Base-by-base conservation (phyloP, 1,140 invertebrate species). In the Portunus trituberculatus region DNA sequence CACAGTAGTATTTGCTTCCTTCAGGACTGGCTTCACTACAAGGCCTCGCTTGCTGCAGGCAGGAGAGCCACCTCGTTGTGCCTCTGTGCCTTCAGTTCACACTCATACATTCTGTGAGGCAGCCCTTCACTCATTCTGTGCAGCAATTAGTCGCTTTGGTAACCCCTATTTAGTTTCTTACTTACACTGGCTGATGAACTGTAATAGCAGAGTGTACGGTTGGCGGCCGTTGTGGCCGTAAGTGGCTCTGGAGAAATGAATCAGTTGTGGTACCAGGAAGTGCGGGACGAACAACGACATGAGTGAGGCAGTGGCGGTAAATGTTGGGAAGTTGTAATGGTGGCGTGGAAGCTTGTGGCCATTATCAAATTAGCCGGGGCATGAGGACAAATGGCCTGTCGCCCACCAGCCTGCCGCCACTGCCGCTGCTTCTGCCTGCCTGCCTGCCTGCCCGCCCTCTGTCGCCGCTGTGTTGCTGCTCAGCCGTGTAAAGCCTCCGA, bases 311-410 rank as follows among this genome's bases (percentile, higher is more conserved):
- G 46, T 16, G 46, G 89, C 89, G 29, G 48, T 91, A 91, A 59
- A 48, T 8, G 89, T 29, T n/a, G 46, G 89, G 29, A 32, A 59
- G 89, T n/a, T 28, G 89, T 91, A 59, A 91, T 67, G 90, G 52
- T 76, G 10, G 90, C 90, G 46, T 59, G 46, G 59, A 91, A 91
- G 89, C 29, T 91, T 28, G 10, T 25, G 52, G 14, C 90, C 52
- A 91, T 91, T 91, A 91, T 76, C 90, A 91, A 91, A 91, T 91
- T 91, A 91, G 52, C 59, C 28, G 29, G 31, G 25, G 90, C 90
- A 76, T 76, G 52, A 91, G 90, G 90, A 91, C 90, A 76, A 76
- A 76, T 76, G 28, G 31, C 14, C 89, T 59, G 28, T 59, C 89
- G n/a, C 29, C 89, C 46, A 59, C 89, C 28, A 7, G 46, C 29